Evolutionary conservation across 2,797 vertebrate genomes (phyloP).

Genomic region (Selene dorsalis): DNA sequence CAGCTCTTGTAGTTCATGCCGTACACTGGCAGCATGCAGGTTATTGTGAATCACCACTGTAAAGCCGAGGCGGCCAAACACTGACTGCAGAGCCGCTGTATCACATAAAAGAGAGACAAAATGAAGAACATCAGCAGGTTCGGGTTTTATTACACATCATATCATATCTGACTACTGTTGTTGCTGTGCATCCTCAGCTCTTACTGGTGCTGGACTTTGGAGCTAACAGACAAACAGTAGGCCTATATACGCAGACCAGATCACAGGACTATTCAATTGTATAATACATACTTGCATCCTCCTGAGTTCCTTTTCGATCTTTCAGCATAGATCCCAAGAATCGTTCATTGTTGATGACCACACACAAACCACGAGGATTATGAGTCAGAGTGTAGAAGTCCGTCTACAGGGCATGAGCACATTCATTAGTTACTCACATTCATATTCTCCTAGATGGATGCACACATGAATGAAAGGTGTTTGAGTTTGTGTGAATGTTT

Average conservation of each 20-base stretch:
- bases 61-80: slow-evolving; percentile 84
- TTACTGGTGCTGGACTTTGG: not conserved
- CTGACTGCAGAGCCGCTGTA: slow-evolving; percentile 69
- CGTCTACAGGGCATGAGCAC: slow-evolving; percentile 33
- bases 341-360: slow-evolving; percentile 73
- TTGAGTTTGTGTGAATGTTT: slow-evolving; percentile 14
- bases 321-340: accelerated
- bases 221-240: not conserved
- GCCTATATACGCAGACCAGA: not conserved
- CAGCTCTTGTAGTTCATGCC: accelerated
- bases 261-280: not conserved
- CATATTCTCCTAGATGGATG: not conserved
- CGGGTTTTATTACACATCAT: not conserved
- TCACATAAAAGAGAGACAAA: slow-evolving; percentile 31
- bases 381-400: slow-evolving; percentile 69
- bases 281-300: slow-evolving; percentile 70
- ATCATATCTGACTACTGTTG: not conserved
- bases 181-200: not conserved
- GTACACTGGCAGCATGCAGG: slow-evolving; percentile 70
- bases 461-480: not conserved
- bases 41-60: slow-evolving; percentile 47
- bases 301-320: slow-evolving; percentile 45
- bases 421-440: not conserved
- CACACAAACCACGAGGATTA: slow-evolving; percentile 81
- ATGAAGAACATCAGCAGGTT: not conserved